Base-by-base conservation (phyloP, 1,140 invertebrate genomes). In the Bicyclus anynana region DNA sequence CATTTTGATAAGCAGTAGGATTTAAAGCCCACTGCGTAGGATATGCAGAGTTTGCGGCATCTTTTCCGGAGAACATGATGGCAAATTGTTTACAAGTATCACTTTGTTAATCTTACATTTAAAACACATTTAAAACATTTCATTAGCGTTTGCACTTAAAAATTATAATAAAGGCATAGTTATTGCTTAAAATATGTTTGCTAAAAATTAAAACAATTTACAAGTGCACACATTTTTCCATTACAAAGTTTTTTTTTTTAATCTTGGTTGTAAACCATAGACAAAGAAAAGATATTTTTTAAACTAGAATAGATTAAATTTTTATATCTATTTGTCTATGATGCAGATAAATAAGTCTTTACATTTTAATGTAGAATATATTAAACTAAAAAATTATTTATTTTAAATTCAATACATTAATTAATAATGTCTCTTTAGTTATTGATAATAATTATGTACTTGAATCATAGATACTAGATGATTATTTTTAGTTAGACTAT, bases 11-110 rank as follows among this genome's bases (percentile, higher is more conserved):
- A 35, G 92, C 90, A 44, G 91, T 90, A 14, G 94, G 93, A 90
- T 94, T 94, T 17, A 94, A 80, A 17, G 93, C 92, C 93, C 93
- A 95, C 72, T 94, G 92, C 64, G 92, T 92, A 59, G 91, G 91
- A 87, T 93, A 93, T 59, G 91, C 91, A 55, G 84, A 65, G 67
- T 93, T 92, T 70, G 80, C 79, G 65, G 84, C 78, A 77, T 89
- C 86, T 61, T 89, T 89, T 17, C 86, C 81, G 27, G 87, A 83
- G 67, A 81, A 89, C 87, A 89, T 89, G 40, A 23, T 58, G 37
- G 44, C 50, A 1, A 47, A 53, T 26, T 27, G 21, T 47, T 35
- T 23, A 13, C 3, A 12, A 47, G n/a, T 54, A 47, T 35, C 13
- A 35, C 13, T 9, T 27, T 53, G n/a, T n/a, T n/a, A 37, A 18